phyloP scores from a whole-genome alignment of 2,888 invertebrate species.

The Azorinus chamasolen region DNA sequence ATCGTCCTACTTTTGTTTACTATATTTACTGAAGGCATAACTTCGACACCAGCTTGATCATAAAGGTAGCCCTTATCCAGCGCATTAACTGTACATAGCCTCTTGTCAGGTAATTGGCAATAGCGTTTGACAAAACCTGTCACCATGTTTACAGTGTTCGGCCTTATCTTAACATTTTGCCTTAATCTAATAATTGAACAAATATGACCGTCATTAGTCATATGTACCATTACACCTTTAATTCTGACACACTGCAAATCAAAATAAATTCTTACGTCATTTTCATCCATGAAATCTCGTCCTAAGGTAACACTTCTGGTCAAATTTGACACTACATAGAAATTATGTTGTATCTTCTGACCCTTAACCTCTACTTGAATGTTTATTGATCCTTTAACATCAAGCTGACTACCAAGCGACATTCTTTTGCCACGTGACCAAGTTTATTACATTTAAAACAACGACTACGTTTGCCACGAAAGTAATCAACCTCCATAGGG shows the following conservation, averaged over 20 bases:
- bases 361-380: conserved; percentile 28
- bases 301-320: conserved; percentile 35
- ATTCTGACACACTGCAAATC: conserved; percentile 19
- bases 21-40: background rate
- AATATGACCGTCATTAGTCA: conserved; percentile 15
- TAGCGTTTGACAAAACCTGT: conserved; percentile 5
- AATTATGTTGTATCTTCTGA: conserved; percentile 14
- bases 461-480: too few relatives aligned
- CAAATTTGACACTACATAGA: conserved; percentile 32
- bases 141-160: background rate
- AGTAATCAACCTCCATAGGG: too few relatives aligned
- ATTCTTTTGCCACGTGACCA: too few relatives aligned
- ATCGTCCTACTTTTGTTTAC: background rate
- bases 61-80: background rate
- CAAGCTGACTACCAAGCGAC: conserved; percentile 7
- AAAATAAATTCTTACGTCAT: conserved; percentile 26
- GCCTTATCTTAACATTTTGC: background rate
- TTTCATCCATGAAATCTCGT: conserved; percentile 18
- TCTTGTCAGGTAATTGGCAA: conserved; percentile 6
- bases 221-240: conserved; percentile 7
- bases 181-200: conserved; percentile 1
- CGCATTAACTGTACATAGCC: conserved; percentile 5
- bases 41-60: conserved; percentile 19
- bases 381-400: conserved; percentile 23
- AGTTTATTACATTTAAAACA: too few relatives aligned